Base-by-base conservation (phyloP, 2,113 vertebrate species). In the Cheilinus undulatus region DNA sequence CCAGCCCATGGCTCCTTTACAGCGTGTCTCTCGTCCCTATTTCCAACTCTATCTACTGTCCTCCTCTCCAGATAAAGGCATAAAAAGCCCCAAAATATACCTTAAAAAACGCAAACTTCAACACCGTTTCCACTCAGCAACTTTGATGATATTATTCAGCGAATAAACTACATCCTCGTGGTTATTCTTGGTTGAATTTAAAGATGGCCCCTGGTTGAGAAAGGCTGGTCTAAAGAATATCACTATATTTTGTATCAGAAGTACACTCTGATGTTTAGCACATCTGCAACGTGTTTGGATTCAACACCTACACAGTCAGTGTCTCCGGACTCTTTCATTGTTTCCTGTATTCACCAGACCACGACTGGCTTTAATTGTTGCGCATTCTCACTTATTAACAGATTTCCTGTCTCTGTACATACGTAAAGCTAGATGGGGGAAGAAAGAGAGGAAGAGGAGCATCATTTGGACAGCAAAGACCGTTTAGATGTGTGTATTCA, bases 351-450 rank as follows among this genome's bases (percentile, higher is more conserved):
- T 73, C 45, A 69, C 65, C 28, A 48, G 19, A 59, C 20, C 32
- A 65, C 61, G 67, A 52, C 23, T 69, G 82, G 52, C 51, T 73
- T 74, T 82, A 76, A 82, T 80, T 76, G 51, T 74, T 71, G 53
- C 65, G 42, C 63, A 38, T 69, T 85, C 72, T 75, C 50, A 73
- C 60, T 73, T 68, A 69, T 60, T 73, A 70, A 73, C 68, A 83
- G 63, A 86, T 84, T 80, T 87, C 86, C 78, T 86, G 78, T 84
- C 73, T 70, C 73, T 69, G 45, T 26, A 66, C 70, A 46, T 64
- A 43, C 52, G 58, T 58, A 67, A 72, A 80, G 61, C 22, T 51
- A 32, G 50, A 70, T 54, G 68, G 34, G 27, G 46, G 64, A 69
- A 27, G 30, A 32, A 68, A 72, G 27, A 20, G 22, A 80, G 63